Conservation (phyloP, 2,888 invertebrate genomes). For the Erebia palarica region DNA sequence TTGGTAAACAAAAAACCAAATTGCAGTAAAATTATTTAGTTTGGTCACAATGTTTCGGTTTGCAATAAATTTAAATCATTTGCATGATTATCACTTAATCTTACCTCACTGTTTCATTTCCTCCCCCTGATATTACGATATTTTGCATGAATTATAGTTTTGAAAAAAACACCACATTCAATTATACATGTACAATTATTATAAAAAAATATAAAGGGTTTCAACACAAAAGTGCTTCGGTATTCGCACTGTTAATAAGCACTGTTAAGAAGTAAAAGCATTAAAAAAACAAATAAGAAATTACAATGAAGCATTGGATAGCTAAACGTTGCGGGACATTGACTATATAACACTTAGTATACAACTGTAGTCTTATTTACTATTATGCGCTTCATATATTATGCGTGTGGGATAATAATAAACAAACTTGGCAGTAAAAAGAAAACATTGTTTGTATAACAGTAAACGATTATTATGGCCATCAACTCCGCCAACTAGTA, state of each 20-base stretch:
- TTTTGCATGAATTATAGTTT: not conserved
- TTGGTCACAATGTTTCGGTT: no score
- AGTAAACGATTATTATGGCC: conserved; percentile 16
- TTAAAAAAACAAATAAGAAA: conserved; percentile 28
- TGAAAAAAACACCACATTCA: conserved; percentile 28
- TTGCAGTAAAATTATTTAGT: no score
- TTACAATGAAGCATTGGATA: conserved; percentile 20
- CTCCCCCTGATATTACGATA: not conserved
- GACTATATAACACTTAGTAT: conserved; percentile 74
- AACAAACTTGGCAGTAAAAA: conserved; percentile 21
- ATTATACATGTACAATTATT: conserved; percentile 29
- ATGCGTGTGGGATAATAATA: conserved; percentile 1
- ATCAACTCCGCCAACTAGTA: not conserved
- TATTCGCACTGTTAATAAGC: conserved; percentile 6
- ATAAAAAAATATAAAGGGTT: conserved; percentile 6
- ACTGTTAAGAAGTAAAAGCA: conserved; percentile 30
- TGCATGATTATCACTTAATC: no score
- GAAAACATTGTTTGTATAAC: not conserved
- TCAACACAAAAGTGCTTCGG: conserved; percentile 6
- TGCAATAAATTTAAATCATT: no score
- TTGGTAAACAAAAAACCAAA: no score
- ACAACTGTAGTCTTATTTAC: conserved; percentile 75
- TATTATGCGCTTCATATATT: conserved; percentile 20
- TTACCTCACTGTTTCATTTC: no score
- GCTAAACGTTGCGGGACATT: conserved; percentile 12